Base-by-base conservation (phyloP, 1,140 invertebrate genomes). In the Drosophila pectinifera region DNA sequence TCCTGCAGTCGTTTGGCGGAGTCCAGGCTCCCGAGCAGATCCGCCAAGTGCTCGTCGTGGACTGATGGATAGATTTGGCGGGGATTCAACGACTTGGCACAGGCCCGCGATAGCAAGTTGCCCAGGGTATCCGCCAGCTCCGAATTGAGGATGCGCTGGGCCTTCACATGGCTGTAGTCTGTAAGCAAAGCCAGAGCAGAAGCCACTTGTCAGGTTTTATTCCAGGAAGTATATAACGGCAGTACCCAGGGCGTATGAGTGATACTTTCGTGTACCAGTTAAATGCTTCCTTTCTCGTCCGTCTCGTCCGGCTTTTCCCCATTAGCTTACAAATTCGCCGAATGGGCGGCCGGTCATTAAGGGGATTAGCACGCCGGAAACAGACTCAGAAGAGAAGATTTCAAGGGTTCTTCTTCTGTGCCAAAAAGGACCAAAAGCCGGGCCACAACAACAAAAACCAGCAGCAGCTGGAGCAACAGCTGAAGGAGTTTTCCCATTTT, bases 41-140 rank as follows among this genome's bases (percentile, higher is more conserved):
- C 75, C 18, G 92, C 55, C 68, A 94, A 93, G 51, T 93, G 93
- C 76, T 90, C 85, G 22, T 68, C 58, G 72, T 94, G 92, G 95
- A 93, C 57, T 91, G 62, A 3, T 51, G 97, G 97, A 92, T 97
- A 96, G 76, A 95, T 93, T 91, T 95, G 95, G 13, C 93, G 84
- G 18, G 96, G 95, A 94, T 99, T 99, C 26, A 99, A 92, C 24
- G 95, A 92, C 70, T 93, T 93, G 31, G 96, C 95, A 72, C 95
- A 95, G 88, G 95, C 96, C 48, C 98, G 94, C 77, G 94, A 96
- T 20, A 99, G 93, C 36, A 99, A 93, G 94, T 99, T 99, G 22
- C 98, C 98, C 1, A 99, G 92, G 5, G 96, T 98, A 91, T 99
- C 96, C 4, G 98, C 98, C 45, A 99, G 93, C 92, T 99, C 98